Base-by-base conservation (phyloP, 1,140 invertebrate species). In the Eumeta japonica region DNA sequence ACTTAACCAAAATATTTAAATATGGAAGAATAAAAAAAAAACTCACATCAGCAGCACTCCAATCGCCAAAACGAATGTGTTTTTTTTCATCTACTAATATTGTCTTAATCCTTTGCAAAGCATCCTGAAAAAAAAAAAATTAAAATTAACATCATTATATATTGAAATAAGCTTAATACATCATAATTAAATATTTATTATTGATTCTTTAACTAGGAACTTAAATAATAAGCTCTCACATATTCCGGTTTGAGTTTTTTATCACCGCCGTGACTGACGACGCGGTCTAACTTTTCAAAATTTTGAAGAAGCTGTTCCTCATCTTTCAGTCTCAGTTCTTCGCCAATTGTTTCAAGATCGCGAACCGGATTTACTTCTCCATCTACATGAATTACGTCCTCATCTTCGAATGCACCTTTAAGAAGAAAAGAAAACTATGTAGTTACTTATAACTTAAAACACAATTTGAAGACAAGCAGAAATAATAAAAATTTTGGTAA, bases 311-410 rank as follows among this genome's bases (percentile, higher is more conserved):
- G 65, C 41, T 87, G 87, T 55, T 98, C 94, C 47, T 90, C 83
- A 60, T 99, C 97, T 68, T 99, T 99, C 2, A 98, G 77, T 7
- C 94, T 78, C 13, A 99, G 73, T 70, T 99, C 97, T 55, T 98
- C 93, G 43, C 84, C 86, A 48, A 99, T 99, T 27, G 98, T 98
- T 47, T 94, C 92, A 46, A 99, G 79, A 80, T 99, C 97, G 33
- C 97, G 79, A 1, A 97, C 84, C 0, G 97, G 97, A 68, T 99
- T 90, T 0, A 99, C 94, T 36, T 99, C 96, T 5, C 97, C 97
- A 68, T 99, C 97, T 0, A 99, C 87, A 59, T 99, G 97, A 17
- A 92, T 96, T 0, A 99, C 94, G 57, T 98, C 94, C 35, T 94
- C 93, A 67, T 98, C 94, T 46, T 98, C 96, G 66, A 99, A 99